Evolutionary conservation across 2,113 vertebrate species (phyloP).

Genomic region (Galeopterus variegatus): DNA sequence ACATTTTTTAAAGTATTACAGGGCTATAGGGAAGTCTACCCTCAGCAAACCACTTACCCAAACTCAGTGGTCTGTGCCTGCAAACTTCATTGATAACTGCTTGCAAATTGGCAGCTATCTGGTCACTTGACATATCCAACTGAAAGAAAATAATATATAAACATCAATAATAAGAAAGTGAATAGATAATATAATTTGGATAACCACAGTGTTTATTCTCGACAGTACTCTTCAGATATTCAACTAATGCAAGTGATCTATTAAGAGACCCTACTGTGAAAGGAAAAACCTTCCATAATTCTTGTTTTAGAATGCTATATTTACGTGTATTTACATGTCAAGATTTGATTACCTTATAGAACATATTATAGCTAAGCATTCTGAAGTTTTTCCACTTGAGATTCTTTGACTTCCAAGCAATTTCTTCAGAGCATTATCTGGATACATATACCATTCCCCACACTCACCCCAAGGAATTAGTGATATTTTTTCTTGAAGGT

Average conservation of each 20-base stretch:
- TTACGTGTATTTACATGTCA: neutral
- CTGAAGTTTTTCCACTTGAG: constrained; percentile 52
- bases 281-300: neutral
- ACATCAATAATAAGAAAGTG: constrained; percentile 33
- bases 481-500: constrained; percentile 33
- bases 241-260: constrained; percentile 15
- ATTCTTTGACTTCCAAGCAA: constrained; percentile 53
- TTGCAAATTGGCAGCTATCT: constrained; percentile 93
- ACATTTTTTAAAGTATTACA: constrained; percentile 44
- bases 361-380: neutral
- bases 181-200: neutral
- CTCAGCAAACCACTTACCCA: constrained; percentile 87
- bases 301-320: neutral
- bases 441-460: neutral
- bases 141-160: constrained; percentile 82
- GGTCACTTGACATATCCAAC: constrained; percentile 94
- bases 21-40: neutral
- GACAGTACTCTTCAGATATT: constrained; percentile 52
- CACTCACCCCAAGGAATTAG: neutral
- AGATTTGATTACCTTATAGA: constrained; percentile 46
- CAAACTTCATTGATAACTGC: constrained; percentile 92
- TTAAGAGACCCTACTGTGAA: neutral
- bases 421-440: constrained; percentile 33
- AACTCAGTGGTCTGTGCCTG: constrained; percentile 88
- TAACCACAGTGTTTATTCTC: neutral